Conservation (phyloP, 2,888 invertebrate genomes). For the Agrilus mali region DNA sequence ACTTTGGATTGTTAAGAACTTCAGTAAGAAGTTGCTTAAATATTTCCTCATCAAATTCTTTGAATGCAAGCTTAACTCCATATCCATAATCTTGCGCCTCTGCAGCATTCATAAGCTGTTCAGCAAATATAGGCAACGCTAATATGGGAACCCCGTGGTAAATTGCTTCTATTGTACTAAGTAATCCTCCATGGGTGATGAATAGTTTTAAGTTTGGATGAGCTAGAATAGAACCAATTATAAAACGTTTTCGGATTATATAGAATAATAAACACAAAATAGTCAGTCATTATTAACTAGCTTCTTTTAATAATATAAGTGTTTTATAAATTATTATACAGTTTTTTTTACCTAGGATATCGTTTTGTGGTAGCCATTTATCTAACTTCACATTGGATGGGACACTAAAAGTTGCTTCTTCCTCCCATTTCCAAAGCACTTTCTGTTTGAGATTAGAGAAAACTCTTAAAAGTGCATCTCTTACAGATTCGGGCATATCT, state of each 20-base stretch:
- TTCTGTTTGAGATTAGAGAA: slow-evolving; percentile 45
- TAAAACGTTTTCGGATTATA: too few relatives aligned
- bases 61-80: slow-evolving; percentile 27
- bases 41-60: slow-evolving; percentile 29
- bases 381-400: slow-evolving; percentile 7
- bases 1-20: slow-evolving; percentile 26
- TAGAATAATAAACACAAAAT: too few relatives aligned
- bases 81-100: slow-evolving; percentile 22
- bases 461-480: slow-evolving; percentile 40
- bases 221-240: slow-evolving; percentile 4
- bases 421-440: slow-evolving; percentile 32
- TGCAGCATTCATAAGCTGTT: slow-evolving; percentile 6
- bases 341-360: slow-evolving; percentile 8
- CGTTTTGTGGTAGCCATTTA: slow-evolving; percentile 11
- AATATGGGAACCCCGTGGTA: slow-evolving; percentile 8
- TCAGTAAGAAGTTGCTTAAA: slow-evolving; percentile 27
- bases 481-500: slow-evolving; percentile 40
- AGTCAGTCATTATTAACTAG: too few relatives aligned
- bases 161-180: too few relatives aligned
- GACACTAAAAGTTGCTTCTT: slow-evolving; percentile 4
- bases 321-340: too few relatives aligned
- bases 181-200: too few relatives aligned
- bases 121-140: slow-evolving; percentile 8
- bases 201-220: too few relatives aligned
- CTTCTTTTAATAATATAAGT: too few relatives aligned